Evolutionary conservation across 2,113 vertebrate genomes (phyloP), one percentile per base, ranked within the genome.

Genomic region (Saguinus imperator): DNA sequence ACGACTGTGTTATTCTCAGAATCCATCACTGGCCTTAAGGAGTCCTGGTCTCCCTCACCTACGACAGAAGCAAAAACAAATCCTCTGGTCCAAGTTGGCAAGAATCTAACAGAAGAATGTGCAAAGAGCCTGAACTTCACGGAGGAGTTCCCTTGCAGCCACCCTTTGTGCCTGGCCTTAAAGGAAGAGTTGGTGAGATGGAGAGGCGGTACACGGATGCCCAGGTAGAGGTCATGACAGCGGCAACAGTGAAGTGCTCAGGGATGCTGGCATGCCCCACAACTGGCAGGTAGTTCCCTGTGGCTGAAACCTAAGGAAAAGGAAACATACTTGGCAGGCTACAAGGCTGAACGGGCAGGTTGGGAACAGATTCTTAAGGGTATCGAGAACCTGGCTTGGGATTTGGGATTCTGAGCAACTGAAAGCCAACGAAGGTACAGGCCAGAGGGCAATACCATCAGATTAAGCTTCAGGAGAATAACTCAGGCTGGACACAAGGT

Each of bases 231-330:
- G 7, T 16, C 12, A 27, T 14, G 3, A 70, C 35, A 50, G 29
- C 29, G 25, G 8, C 0, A 3, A 29, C 77, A 40, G 11, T 10
- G 6, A 21, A 37, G 25, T 2, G 1, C 20, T 11, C 37, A 25
- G 23, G 48, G 87, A 48, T 0, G 18, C 6, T 37, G n/a, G n/a
- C 2, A 0, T 13, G 12, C 9, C 25, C 77, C 64, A 50, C 21
- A 14, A 27, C 14, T 2, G 16, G n/a, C 58, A 58, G 50, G 43
- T 1, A 20, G 21, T 40, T 55, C 27, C 29, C 12, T 48, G 43
- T 16, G 17, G 58, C 68, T 72, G 5, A 76, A 88, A 70, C 20
- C 11, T 29, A 50, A 23, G 64, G 12, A 48, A 6, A 35, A 77
- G 0, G 6, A 89, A 77, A 20, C 45, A 73, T 35, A 11, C 25